phyloP scores from a whole-genome alignment of 37 sponge, comb jelly and placozoan species.

The Halichondria panicea region DNA sequence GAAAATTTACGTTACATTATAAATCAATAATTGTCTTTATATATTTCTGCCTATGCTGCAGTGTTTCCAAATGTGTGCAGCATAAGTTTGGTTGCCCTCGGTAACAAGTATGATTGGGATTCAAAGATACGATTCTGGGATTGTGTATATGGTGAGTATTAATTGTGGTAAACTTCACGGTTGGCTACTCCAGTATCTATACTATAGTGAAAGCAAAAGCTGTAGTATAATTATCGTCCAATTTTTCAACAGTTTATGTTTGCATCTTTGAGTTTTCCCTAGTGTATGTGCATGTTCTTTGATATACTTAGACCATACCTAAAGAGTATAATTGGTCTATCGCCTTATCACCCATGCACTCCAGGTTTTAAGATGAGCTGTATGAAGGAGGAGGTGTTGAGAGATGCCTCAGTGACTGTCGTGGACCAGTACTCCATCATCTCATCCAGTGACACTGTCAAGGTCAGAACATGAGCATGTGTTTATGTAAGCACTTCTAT shows the following conservation, averaged over 20 bases:
- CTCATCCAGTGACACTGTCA: conserved; percentile 53
- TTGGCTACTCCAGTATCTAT: too few relatives aligned
- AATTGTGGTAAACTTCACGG: neutral
- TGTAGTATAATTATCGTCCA: neutral
- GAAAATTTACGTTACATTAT: neutral
- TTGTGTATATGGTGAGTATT: conserved; percentile 64
- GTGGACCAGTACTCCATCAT: conserved; percentile 37
- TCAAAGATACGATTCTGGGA: conserved; percentile 72
- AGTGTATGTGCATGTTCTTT: too few relatives aligned
- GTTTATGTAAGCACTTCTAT: too few relatives aligned
- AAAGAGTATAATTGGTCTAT: too few relatives aligned
- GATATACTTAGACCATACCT: too few relatives aligned
- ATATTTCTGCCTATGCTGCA: conserved; percentile 7
- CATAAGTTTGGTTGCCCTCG: conserved; percentile 69
- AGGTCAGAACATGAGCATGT: conserved; percentile 34
- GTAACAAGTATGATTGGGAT: conserved; percentile 26
- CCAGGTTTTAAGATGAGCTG: conserved; percentile 82
- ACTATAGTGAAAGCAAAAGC: too few relatives aligned
- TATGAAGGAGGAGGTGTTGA: conserved; percentile 54
- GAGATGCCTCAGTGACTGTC: conserved; percentile 47
- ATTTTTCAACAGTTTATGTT: neutral
- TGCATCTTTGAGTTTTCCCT: neutral
- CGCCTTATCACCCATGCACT: too few relatives aligned
- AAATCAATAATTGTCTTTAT: neutral
- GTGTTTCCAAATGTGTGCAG: conserved; percentile 75